These are phyloP conservation scores for Cephus rjabovi DNA, from an alignment of 2,888 invertebrate species.

Conservation along the genomic window DNA sequence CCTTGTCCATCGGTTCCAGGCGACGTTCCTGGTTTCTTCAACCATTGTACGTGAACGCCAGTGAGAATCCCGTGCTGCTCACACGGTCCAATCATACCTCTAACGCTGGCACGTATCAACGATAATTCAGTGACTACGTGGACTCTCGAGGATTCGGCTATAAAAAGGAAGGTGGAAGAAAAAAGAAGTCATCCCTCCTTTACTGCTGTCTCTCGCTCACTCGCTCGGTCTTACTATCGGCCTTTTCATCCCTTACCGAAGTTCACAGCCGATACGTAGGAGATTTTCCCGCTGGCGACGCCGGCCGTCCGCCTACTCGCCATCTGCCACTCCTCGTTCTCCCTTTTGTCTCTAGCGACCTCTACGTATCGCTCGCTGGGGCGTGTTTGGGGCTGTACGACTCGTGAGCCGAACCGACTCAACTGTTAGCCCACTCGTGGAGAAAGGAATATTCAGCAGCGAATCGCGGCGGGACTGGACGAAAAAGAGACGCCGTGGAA, in stretches of 20 bases:
- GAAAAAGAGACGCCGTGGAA: background rate
- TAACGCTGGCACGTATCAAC: background rate
- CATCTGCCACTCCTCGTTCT: background rate
- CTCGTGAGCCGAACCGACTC: slow-evolving; percentile 14
- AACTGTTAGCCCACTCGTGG: background rate
- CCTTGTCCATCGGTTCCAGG: background rate
- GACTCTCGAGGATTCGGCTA: background rate
- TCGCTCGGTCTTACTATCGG: background rate
- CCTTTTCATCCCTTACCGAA: background rate
- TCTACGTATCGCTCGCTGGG: slow-evolving; percentile 42
- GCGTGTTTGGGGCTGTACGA: slow-evolving; percentile 39
- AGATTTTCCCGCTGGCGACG: background rate
- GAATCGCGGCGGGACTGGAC: background rate
- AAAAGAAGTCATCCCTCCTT: background rate
- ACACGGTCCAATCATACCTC: background rate
- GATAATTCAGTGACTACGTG: background rate
- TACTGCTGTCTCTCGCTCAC: background rate
- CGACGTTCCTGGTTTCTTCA: background rate
- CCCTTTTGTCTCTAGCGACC: slow-evolving; percentile 35
- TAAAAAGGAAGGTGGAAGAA: background rate
- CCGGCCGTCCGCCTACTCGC: background rate
- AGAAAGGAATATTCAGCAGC: background rate
- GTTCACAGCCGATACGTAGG: background rate
- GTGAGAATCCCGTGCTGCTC: background rate
- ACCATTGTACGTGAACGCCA: background rate